Conservation (phyloP, 2,113 vertebrate species). For the Anarhynchus alexandrinus region DNA sequence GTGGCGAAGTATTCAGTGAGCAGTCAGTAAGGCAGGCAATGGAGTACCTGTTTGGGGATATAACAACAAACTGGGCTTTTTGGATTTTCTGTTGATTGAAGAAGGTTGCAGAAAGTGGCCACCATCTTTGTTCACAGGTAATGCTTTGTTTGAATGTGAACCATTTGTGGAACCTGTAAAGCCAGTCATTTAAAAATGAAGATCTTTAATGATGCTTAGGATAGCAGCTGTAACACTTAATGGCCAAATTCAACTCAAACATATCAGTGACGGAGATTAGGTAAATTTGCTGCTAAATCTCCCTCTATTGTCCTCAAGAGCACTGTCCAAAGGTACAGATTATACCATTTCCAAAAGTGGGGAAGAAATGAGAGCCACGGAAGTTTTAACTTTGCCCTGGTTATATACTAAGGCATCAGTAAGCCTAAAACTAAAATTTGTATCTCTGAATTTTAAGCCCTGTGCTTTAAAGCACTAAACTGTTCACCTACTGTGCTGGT, state of each 20-base stretch:
- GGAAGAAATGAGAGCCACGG: not conserved
- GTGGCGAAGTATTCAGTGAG: not conserved
- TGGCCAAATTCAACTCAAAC: not conserved
- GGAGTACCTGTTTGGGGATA: not conserved
- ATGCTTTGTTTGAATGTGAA: not conserved
- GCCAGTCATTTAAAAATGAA: not conserved
- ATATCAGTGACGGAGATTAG: not conserved
- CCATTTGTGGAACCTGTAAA: not conserved
- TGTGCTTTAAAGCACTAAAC: not conserved
- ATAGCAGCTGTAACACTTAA: not conserved
- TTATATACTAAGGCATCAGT: not conserved
- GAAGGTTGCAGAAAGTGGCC: not conserved
- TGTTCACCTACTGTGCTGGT: not conserved
- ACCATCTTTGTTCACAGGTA: not conserved
- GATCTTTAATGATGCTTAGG: not conserved
- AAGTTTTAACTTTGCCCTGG: not conserved
- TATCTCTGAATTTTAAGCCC: not conserved
- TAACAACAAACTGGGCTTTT: not conserved
- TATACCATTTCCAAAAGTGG: not conserved
- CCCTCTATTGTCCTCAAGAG: not conserved
- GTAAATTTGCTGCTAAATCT: not conserved
- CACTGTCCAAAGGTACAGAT: not conserved
- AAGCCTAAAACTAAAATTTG: not conserved
- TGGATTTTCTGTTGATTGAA: not conserved
- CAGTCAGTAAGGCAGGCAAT: not conserved